phyloP scores from a whole-genome alignment of 2,113 vertebrate species.

The Echinops telfairi region DNA sequence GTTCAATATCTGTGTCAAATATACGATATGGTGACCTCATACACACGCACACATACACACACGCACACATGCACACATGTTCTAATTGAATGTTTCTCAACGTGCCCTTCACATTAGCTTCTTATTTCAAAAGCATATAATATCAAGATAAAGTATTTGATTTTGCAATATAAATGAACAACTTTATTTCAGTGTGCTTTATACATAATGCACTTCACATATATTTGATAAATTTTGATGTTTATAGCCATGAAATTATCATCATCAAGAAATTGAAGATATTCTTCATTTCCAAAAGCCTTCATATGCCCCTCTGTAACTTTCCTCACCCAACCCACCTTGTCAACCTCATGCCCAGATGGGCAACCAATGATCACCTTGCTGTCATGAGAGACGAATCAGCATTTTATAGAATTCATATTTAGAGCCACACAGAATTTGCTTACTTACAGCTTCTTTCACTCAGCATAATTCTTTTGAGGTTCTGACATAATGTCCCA shows the following conservation, averaged over 20 bases:
- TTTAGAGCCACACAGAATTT: too few relatives aligned
- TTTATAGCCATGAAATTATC: background rate
- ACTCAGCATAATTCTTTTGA: background rate
- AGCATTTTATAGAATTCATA: background rate
- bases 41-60: background rate
- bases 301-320: background rate
- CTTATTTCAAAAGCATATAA: background rate
- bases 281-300: background rate
- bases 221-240: background rate
- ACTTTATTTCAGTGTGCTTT: background rate
- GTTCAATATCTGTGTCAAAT: too few relatives aligned
- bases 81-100: background rate
- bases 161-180: background rate
- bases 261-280: background rate
- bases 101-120: background rate
- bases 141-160: background rate
- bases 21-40: background rate
- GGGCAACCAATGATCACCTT: background rate
- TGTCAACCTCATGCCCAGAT: background rate
- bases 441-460: background rate
- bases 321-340: background rate
- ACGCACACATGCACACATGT: background rate
- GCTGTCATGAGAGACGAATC: background rate
- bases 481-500: background rate
- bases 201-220: background rate